Evolutionary conservation across 1,140 invertebrate genomes (phyloP), one percentile per base, ranked within the genome.

Genomic region (Megalopta genalis): DNA sequence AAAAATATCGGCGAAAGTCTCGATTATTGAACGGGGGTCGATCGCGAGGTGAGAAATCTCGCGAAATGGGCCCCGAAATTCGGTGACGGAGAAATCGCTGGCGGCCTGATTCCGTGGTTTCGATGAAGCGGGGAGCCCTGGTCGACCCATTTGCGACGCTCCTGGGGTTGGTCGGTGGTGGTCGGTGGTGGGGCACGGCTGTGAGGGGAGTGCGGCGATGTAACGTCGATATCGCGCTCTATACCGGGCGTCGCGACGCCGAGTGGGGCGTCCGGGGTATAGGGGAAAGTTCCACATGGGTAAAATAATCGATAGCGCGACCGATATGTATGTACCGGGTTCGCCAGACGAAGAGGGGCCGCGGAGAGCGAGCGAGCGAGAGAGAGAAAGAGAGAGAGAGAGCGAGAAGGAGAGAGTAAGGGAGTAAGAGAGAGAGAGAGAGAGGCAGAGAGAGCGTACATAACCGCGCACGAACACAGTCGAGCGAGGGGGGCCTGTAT

Each of bases 191-290:
- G 54, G 65, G 74, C 0, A n/a, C 9, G 25, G 60, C 27, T 39
- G 0, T 2, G 18, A 39, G 77, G 67, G 76, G 80, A 69, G 83
- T 72, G 74, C 80, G 57, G 83, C 88, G 92, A 92, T 93, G 92
- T 91, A 93, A 88, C 92, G 91, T 93, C 92, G 92, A 93, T 93
- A 93, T 90, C 84, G 59, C 91, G 92, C 86, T 93, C 92, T 93
- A 93, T 93, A 93, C 90, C 68, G 80, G 86, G 88, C 89, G 87
- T 90, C 86, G 90, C 88, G 88, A 86, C 87, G 85, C 85, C 84
- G 86, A 85, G 18, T 85, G 86, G 86, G 86, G 87, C 69, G 80
- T 76, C 72, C 77, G 79, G 84, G 81, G 86, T 65, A 88, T 85
- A 87, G 89, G 88, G 89, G 90, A 87, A 90, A 90, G 88, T 92